Percentiles rank a stretch among this genome's conserved stretches.
Evolutionary conservation across 2,888 invertebrate genomes (phyloP).

Genomic region (Dryobota labecula): DNA sequence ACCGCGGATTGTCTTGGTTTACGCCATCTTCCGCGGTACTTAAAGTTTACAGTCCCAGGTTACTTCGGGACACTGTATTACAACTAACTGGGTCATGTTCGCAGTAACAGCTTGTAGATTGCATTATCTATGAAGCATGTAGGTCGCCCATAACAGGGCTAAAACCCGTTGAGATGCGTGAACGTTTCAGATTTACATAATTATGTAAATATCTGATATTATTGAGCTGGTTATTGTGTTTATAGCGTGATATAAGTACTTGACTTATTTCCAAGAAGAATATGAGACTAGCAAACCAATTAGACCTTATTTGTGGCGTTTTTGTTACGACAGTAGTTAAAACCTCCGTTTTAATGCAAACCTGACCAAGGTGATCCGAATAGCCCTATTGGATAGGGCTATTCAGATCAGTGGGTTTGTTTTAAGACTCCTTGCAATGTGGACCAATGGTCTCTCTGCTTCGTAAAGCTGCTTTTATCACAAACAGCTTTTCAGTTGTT

Average conservation of each 20-base stretch:
- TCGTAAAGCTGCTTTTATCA: conserved; percentile 1
- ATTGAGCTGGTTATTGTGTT: conserved; percentile 12
- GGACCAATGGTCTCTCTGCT: neutral
- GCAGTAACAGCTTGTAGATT: conserved; percentile 35
- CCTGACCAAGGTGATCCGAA: neutral
- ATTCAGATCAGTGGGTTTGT: neutral
- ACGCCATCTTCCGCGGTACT: conserved; percentile 5
- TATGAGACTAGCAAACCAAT: neutral
- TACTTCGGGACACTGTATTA: conserved; percentile 23
- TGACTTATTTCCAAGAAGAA: neutral
- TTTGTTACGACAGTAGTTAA: neutral
- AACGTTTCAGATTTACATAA: conserved; percentile 57
- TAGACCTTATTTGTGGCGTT: neutral
- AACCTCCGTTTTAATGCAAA: neutral
- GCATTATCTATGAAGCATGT: conserved; percentile 56
- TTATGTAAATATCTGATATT: conserved; percentile 48
- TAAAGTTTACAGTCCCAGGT: conserved; percentile 28
- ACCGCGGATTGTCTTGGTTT: neutral
- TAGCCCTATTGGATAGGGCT: neutral
- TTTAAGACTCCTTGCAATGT: neutral
- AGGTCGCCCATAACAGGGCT: conserved; percentile 50
- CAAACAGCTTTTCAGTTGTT: conserved; percentile 6
- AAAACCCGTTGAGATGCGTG: conserved; percentile 53
- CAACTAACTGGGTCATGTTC: conserved; percentile 29
- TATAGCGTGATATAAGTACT: conserved; percentile 3